These are phyloP conservation scores for Poecilus cupreus DNA, from an alignment of 2,888 invertebrate species.

Conservation along the genomic window DNA sequence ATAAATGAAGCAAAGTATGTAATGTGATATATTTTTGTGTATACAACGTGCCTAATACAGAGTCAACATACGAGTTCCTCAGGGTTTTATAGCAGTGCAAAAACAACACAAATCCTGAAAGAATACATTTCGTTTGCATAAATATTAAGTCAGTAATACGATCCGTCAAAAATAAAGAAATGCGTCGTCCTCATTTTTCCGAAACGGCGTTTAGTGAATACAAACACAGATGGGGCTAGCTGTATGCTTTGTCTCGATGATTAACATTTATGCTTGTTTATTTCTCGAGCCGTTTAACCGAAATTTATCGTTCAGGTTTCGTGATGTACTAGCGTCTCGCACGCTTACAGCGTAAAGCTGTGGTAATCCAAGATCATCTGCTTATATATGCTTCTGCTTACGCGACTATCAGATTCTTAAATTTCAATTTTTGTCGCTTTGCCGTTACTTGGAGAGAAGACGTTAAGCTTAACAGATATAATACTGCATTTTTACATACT, in stretches of 20 bases:
- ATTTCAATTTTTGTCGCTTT: slow-evolving; percentile 20
- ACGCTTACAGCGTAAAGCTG: slow-evolving; percentile 26
- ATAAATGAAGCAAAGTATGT: slow-evolving; percentile 15
- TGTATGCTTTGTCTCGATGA: slow-evolving; percentile 32
- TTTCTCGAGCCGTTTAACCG: slow-evolving; percentile 33
- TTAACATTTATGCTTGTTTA: slow-evolving; percentile 51
- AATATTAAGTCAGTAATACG: slow-evolving; percentile 44
- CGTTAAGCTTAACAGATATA: too few relatives aligned
- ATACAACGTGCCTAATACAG: not conserved
- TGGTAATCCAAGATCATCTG: slow-evolving; percentile 44
- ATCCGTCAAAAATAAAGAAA: slow-evolving; percentile 3
- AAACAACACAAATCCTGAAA: slow-evolving; percentile 21
- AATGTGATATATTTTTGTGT: too few relatives aligned
- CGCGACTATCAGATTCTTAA: slow-evolving; percentile 3
- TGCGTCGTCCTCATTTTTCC: slow-evolving; percentile 6
- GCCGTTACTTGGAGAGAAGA: too few relatives aligned
- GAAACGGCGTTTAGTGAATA: not conserved
- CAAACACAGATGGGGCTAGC: not conserved
- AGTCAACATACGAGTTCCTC: not conserved
- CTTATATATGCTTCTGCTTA: slow-evolving; percentile 42
- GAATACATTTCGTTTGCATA: slow-evolving; percentile 43
- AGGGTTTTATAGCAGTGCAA: not conserved
- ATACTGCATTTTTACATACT: too few relatives aligned
- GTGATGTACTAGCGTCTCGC: slow-evolving; percentile 17
- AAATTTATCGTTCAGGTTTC: slow-evolving; percentile 49